Percentiles rank a stretch among this genome's conserved stretches.
These are phyloP conservation scores for Notolabrus celidotus DNA, from an alignment of 2,797 vertebrate species.

Conservation along the genomic window DNA sequence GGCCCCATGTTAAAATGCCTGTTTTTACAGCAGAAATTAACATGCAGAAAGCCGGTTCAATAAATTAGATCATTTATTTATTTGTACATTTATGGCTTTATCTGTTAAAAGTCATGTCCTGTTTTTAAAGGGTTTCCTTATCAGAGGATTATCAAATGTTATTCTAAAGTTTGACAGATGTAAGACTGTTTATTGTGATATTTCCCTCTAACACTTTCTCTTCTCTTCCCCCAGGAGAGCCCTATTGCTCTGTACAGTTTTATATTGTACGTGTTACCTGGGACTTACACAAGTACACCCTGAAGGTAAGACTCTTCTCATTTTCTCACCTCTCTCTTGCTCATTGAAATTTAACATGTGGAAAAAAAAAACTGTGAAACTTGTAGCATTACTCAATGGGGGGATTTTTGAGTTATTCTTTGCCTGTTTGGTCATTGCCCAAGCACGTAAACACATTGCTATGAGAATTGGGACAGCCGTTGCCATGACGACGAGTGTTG, in stretches of 20 bases:
- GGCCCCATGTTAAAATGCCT: too few relatives aligned
- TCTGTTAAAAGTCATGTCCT: too few relatives aligned
- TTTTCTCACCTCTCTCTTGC: slow-evolving; percentile 8
- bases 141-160: neutral
- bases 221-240: slow-evolving; percentile 89
- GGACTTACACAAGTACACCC: slow-evolving; percentile 92
- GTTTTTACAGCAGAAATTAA: too few relatives aligned
- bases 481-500: slow-evolving; percentile 57
- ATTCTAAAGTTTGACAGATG: neutral
- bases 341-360: slow-evolving; percentile 3
- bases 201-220: slow-evolving; percentile 54
- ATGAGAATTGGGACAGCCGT: slow-evolving; percentile 49
- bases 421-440: slow-evolving; percentile 49
- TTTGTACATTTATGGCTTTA: too few relatives aligned
- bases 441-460: slow-evolving; percentile 60
- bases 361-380: slow-evolving; percentile 40
- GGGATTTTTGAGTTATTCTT: slow-evolving; percentile 39
- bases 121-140: neutral
- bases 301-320: slow-evolving; percentile 90
- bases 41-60: too few relatives aligned
- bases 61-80: too few relatives aligned
- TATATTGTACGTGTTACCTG: slow-evolving; percentile 94
- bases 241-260: slow-evolving; percentile 93
- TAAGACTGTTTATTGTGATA: neutral
- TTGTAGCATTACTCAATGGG: slow-evolving; percentile 13